Conservation (phyloP, 2,888 invertebrate genomes). For the Dioctria rufipes region DNA sequence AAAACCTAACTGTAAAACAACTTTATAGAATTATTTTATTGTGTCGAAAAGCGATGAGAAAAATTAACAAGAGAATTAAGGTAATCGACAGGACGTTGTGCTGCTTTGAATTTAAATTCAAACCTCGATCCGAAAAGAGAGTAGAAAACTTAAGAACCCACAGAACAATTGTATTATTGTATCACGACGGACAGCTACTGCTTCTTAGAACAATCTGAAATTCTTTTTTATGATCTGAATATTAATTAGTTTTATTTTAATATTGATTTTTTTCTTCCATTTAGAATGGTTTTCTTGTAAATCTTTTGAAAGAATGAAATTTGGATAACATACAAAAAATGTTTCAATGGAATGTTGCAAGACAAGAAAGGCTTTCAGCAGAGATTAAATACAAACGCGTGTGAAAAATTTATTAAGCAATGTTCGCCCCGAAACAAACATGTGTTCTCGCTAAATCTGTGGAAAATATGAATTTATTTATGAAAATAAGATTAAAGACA, state of each 20-base stretch:
- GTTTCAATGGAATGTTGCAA: slow-evolving; percentile 6
- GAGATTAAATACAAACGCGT: background rate
- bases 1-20: slow-evolving; percentile 1
- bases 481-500: no score
- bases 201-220: slow-evolving; percentile 33
- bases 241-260: slow-evolving; percentile 31
- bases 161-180: background rate
- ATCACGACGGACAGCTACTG: background rate
- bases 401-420: background rate
- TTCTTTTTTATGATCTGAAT: slow-evolving; percentile 29
- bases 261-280: background rate
- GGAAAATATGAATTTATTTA: no score
- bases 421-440: background rate
- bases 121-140: slow-evolving; percentile 1
- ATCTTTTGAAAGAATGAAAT: slow-evolving; percentile 8
- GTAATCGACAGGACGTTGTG: background rate
- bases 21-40: background rate
- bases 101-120: slow-evolving; percentile 37
- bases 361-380: background rate
- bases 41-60: slow-evolving; percentile 7
- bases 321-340: background rate
- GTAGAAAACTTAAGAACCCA: slow-evolving; percentile 10
- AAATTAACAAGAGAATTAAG: slow-evolving; percentile 12
- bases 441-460: no score
- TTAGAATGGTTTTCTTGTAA: background rate